These are phyloP conservation scores for Erebia aethiops DNA, from an alignment of 2,888 invertebrate genomes.

Conservation along the genomic window DNA sequence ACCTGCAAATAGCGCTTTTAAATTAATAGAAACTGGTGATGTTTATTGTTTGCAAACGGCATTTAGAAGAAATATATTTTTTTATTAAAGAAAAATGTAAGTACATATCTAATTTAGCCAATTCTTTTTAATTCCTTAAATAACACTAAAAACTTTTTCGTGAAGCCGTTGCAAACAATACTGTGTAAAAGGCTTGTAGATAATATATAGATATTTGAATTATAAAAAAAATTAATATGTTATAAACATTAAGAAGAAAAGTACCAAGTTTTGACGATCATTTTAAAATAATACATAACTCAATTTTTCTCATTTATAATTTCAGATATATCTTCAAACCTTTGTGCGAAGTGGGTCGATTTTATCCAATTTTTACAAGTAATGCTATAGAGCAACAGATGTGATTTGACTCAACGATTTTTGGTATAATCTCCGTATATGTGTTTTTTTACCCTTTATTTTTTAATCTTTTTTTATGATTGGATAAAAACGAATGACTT, in stretches of 20 bases:
- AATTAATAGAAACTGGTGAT: constrained; percentile 27
- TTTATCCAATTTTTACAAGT: constrained; percentile 8
- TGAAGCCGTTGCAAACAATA: constrained; percentile 9
- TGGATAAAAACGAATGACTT: constrained; percentile 11
- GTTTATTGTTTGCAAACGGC: constrained; percentile 58
- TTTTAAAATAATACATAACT: neutral
- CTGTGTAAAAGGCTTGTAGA: constrained; percentile 4
- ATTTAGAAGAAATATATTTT: neutral
- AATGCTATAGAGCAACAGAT: no score
- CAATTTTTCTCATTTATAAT: neutral
- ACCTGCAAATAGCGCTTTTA: constrained; percentile 29
- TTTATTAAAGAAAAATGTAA: neutral
- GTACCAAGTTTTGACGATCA: neutral
- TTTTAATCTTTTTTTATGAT: neutral
- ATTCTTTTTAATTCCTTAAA: neutral
- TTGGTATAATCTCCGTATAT: no score
- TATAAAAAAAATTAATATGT: neutral
- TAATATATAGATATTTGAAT: neutral
- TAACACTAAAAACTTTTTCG: neutral
- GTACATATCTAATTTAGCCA: neutral
- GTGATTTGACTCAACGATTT: no score
- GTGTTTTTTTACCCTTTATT: no score
- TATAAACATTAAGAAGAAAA: neutral
- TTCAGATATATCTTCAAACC: constrained; percentile 1
- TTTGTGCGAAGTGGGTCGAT: constrained; percentile 6